Evolutionary conservation across 2,113 vertebrate genomes (phyloP).

Genomic region (Agapornis roseicollis): DNA sequence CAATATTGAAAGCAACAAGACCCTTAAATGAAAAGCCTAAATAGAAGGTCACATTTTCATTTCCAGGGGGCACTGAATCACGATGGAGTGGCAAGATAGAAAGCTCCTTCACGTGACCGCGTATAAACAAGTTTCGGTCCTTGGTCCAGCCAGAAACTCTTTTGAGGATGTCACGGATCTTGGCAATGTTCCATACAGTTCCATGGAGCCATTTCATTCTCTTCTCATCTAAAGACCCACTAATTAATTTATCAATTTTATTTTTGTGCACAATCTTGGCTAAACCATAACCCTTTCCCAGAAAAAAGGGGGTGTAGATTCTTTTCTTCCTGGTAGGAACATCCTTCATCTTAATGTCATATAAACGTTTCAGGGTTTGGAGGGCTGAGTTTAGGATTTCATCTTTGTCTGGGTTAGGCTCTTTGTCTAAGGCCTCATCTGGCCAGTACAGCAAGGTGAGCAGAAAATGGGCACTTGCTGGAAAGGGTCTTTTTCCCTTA

Average conservation of each 20-base stretch:
- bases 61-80: constrained; percentile 71
- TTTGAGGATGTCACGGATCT: constrained; percentile 61
- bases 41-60: constrained; percentile 78
- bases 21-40: constrained; percentile 69
- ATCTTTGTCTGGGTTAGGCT: constrained; percentile 70
- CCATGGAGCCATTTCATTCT: constrained; percentile 78
- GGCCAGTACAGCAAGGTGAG: constrained; percentile 82
- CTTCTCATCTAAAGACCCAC: constrained; percentile 69
- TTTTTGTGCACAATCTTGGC: constrained; percentile 78
- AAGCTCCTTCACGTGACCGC: constrained; percentile 60
- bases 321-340: constrained; percentile 73
- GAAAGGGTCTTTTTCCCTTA: constrained; percentile 39
- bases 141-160: constrained; percentile 81
- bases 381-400: constrained; percentile 72
- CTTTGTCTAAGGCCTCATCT: constrained; percentile 70
- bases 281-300: constrained; percentile 76
- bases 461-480: constrained; percentile 74
- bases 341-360: constrained; percentile 76
- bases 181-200: constrained; percentile 65
- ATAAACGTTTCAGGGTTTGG: constrained; percentile 65
- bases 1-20: constrained; percentile 71
- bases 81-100: constrained; percentile 63
- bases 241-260: constrained; percentile 72
- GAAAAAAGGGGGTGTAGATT: constrained; percentile 78
- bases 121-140: constrained; percentile 73